Evolutionary conservation across 2,888 invertebrate species (phyloP).

Genomic region (Torymus aiolomorphi): DNA sequence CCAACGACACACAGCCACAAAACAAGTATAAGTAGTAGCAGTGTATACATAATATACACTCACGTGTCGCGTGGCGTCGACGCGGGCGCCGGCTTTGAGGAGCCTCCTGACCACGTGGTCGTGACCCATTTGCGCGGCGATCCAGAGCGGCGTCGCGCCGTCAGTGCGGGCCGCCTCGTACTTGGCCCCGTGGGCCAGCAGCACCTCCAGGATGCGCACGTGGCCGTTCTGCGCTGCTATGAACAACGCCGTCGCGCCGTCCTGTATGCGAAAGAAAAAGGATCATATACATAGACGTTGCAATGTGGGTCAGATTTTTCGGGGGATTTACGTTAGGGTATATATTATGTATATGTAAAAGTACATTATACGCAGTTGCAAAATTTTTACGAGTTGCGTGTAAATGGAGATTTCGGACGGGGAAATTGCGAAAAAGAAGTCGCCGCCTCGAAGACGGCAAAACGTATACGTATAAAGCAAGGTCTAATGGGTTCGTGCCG

Average conservation of each 20-base stretch:
- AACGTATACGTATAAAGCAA: too few relatives aligned
- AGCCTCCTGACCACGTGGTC: conserved; percentile 86
- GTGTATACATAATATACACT: conserved; percentile 61
- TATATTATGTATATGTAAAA: too few relatives aligned
- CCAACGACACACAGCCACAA: neutral
- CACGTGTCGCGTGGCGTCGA: conserved; percentile 89
- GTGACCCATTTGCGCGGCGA: conserved; percentile 96
- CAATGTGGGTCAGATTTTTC: too few relatives aligned
- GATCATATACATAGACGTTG: too few relatives aligned
- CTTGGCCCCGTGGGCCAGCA: conserved; percentile 85
- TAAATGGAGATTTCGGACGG: too few relatives aligned
- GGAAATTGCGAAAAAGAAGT: too few relatives aligned
- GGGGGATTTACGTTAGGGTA: too few relatives aligned
- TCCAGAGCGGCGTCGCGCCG: conserved; percentile 94
- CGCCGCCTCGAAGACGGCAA: too few relatives aligned
- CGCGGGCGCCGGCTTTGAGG: conserved; percentile 86
- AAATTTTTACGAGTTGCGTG: too few relatives aligned
- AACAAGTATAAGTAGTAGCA: conserved; percentile 12
- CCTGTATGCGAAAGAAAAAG: conserved; percentile 78
- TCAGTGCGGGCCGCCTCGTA: conserved; percentile 87
- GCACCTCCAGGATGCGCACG: conserved; percentile 84
- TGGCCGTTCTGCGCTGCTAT: conserved; percentile 97
- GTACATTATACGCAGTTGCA: too few relatives aligned
- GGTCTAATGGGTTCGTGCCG: too few relatives aligned
- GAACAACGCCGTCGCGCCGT: conserved; percentile 93